Percentiles rank a stretch among this genome's conserved stretches.
Evolutionary conservation across 2,113 vertebrate genomes (phyloP).

Genomic region (Colistium nudipinnis): DNA sequence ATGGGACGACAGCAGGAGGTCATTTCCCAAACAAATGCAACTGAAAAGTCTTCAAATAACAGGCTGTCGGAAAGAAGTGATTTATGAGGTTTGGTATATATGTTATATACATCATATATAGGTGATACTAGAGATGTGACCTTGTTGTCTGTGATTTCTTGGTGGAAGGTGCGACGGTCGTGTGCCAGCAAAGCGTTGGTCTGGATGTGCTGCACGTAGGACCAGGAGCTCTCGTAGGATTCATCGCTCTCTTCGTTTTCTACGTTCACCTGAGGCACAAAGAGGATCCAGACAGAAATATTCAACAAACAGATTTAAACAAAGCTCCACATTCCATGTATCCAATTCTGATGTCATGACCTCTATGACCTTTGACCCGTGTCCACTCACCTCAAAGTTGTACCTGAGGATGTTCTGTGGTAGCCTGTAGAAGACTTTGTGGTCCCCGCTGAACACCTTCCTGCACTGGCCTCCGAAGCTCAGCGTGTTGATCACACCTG

Average conservation of each 20-base stretch:
- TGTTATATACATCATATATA: too few species aligned
- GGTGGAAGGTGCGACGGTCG: conserved; percentile 76
- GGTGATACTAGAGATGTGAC: too few species aligned
- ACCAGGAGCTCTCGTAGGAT: conserved; percentile 91
- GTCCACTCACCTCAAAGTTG: conserved; percentile 86
- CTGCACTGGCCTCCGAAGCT: conserved; percentile 93
- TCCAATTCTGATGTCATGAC: too few species aligned
- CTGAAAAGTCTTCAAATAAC: too few species aligned
- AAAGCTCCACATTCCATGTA: too few species aligned
- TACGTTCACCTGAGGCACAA: conserved; percentile 82
- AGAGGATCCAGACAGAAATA: background rate
- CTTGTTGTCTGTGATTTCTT: conserved; percentile 65
- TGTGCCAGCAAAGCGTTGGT: conserved; percentile 55
- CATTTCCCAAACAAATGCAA: background rate
- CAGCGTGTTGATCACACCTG: conserved; percentile 87
- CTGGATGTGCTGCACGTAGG: conserved; percentile 82
- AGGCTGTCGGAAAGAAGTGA: too few species aligned
- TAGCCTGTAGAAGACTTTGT: conserved; percentile 83
- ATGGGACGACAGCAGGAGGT: background rate
- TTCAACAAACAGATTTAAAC: too few species aligned
- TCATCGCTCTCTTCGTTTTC: conserved; percentile 91
- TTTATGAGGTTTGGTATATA: too few species aligned
- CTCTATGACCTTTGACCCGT: too few species aligned
- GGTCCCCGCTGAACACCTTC: conserved; percentile 87
- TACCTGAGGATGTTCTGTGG: conserved; percentile 90